phyloP scores from a whole-genome alignment of 2,888 invertebrate genomes.

The Drosophila villosipedis region DNA sequence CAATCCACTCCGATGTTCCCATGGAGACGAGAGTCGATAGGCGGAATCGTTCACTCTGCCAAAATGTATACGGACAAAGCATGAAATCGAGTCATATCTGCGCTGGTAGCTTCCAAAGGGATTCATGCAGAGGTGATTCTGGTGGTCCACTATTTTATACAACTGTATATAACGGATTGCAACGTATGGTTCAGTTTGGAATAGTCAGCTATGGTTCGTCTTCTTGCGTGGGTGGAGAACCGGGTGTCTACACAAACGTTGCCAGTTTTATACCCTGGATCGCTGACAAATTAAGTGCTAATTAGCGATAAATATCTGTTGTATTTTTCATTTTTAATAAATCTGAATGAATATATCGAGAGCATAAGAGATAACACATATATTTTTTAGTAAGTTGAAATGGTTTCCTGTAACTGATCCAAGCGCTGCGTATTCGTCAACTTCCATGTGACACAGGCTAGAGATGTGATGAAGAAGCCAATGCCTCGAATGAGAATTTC shows the following conservation, averaged over 20 bases:
- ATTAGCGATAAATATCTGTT: not conserved
- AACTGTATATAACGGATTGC: not conserved
- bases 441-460: no score
- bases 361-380: not conserved
- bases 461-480: no score
- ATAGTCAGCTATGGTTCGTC: constrained; percentile 32
- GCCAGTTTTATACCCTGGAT: constrained; percentile 34
- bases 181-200: constrained; percentile 29
- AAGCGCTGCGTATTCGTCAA: no score
- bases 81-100: constrained; percentile 21
- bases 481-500: no score
- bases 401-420: no score
- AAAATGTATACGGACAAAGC: accelerated
- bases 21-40: constrained; percentile 4
- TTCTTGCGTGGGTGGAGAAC: not conserved
- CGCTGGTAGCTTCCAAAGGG: not conserved
- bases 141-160: constrained; percentile 26
- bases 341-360: not conserved
- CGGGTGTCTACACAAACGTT: constrained; percentile 43
- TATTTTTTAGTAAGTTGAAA: no score
- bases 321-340: not conserved
- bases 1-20: accelerated
- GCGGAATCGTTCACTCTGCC: not conserved
- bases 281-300: constrained; percentile 22
- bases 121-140: constrained; percentile 40